phyloP scores from a whole-genome alignment of 2,888 invertebrate genomes.

The Tipula helvola region DNA sequence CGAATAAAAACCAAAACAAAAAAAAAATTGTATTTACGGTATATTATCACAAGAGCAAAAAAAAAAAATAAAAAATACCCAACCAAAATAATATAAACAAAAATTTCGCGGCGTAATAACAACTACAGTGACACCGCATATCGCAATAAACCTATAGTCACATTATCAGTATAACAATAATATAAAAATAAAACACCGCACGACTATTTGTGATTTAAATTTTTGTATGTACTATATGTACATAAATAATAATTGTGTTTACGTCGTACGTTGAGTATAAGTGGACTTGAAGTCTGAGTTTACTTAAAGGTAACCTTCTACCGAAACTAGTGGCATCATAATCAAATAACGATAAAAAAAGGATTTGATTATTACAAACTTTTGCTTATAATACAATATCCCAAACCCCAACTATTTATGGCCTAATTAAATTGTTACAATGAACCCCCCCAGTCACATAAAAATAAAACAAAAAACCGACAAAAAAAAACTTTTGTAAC shows the following conservation, averaged over 20 bases:
- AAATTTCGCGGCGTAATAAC: slow-evolving; percentile 4
- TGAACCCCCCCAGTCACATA: neutral
- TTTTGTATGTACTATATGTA: neutral
- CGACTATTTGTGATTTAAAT: neutral
- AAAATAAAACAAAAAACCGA: neutral
- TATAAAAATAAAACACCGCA: neutral
- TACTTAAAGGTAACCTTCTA: neutral
- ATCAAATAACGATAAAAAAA: too few species aligned
- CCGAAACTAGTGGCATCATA: neutral
- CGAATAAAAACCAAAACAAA: neutral
- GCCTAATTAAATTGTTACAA: neutral
- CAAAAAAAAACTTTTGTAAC: neutral
- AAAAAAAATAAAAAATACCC: neutral
- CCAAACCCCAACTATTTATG: neutral
- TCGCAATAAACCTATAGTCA: neutral
- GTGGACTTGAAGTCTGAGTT: neutral
- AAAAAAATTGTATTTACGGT: neutral
- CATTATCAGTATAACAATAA: neutral
- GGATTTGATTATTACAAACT: neutral
- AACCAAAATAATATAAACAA: neutral
- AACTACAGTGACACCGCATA: neutral
- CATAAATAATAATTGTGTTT: neutral
- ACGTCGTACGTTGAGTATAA: neutral
- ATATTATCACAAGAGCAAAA: neutral
- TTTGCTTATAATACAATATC: neutral